These are phyloP conservation scores for Connochaetes taurinus DNA, from an alignment of 2,113 vertebrate species.

Conservation along the genomic window DNA sequence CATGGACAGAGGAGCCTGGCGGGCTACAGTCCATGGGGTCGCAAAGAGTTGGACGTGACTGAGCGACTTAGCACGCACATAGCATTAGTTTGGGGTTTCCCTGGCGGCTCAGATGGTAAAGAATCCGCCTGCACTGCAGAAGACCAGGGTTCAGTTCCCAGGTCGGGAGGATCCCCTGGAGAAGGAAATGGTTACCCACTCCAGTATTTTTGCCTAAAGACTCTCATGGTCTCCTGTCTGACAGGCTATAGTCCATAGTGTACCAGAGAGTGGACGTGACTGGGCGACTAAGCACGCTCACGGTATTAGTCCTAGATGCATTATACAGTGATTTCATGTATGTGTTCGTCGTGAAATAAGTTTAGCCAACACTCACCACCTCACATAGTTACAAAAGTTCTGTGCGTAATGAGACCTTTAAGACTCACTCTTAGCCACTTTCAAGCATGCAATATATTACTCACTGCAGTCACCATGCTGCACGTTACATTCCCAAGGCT, in stretches of 20 bases:
- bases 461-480: neutral
- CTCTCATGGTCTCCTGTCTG: neutral
- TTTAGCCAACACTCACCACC: neutral
- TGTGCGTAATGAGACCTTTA: neutral
- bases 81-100: neutral
- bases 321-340: neutral
- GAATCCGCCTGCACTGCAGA: neutral
- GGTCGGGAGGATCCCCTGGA: neutral
- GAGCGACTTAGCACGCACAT: accelerated
- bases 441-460: neutral
- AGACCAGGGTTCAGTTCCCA: neutral
- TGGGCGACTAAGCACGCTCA: neutral
- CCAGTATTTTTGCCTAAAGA: neutral
- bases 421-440: neutral
- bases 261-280: neutral
- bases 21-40: neutral
- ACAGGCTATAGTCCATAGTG: neutral
- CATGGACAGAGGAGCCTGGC: neutral
- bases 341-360: neutral
- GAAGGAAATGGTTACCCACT: neutral
- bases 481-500: neutral
- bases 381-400: neutral
- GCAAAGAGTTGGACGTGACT: neutral
- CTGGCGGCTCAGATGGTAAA: neutral
- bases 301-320: neutral